phyloP scores from a whole-genome alignment of 2,888 invertebrate species.

The Plusia festucae region DNA sequence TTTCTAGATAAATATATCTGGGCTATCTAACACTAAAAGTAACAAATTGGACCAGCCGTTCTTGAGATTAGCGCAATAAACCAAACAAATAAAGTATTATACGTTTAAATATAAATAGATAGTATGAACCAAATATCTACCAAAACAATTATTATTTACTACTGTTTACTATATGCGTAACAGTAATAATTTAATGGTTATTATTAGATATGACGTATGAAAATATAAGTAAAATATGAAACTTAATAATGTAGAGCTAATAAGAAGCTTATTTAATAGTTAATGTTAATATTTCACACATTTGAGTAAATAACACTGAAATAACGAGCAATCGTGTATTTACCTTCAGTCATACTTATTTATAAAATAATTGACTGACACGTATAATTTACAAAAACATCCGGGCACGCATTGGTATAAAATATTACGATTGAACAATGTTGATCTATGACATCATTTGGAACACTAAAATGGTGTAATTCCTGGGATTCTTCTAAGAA shows the following conservation, averaged over 20 bases:
- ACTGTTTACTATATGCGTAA: no score
- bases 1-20: no score
- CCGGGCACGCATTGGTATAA: constrained; percentile 32
- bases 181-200: no score
- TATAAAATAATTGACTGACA: constrained; percentile 46
- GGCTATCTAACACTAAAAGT: no score
- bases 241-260: background rate
- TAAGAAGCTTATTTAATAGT: background rate
- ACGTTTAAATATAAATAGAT: no score
- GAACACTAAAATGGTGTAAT: constrained; percentile 57
- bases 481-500: constrained; percentile 71
- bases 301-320: constrained; percentile 21
- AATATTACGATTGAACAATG: constrained; percentile 55
- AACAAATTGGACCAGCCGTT: no score
- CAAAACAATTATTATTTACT: no score
- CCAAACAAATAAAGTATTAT: no score
- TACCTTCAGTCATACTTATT: constrained; percentile 43
- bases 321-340: constrained; percentile 21
- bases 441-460: constrained; percentile 56
- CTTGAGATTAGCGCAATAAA: no score
- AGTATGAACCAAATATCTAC: no score
- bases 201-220: no score
- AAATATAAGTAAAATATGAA: no score
- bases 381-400: constrained; percentile 41
- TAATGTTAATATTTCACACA: constrained; percentile 6